Evolutionary conservation across 2,888 invertebrate genomes (phyloP), one percentile per base, ranked within the genome.

Genomic region (Pseudanteris insignis): DNA sequence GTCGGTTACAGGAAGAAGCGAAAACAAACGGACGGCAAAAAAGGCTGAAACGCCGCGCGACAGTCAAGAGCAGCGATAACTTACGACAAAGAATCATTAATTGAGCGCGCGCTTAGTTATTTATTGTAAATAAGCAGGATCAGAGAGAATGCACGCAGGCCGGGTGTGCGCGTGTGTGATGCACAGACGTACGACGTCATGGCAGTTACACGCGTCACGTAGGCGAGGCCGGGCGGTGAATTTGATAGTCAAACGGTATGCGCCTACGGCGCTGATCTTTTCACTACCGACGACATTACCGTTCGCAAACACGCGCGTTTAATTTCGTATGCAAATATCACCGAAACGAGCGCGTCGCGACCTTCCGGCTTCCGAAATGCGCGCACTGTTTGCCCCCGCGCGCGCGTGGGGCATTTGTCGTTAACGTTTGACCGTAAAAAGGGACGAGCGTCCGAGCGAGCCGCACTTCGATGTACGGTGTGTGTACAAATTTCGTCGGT

Each of bases 271-370:
- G 68, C 68, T 75, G 69, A 72, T 74, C 75, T 75, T 72, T 70
- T 70, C 72, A 55, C 68, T 60, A 59, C 69, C 60, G 55, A 69
- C 68, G 68, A 71, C 73, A 69, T 71, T 71, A 67, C 68, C 65
- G 71, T 77, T 69, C 69, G 77, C 77, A 78, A 78, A 79, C 76
- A 77, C 70, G 72, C 71, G 72, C 75, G 71, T 76, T 78, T 79
- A 79, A 79, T 79, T 79, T 77, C 73, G 71, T 72, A 75, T 76
- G 75, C 75, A 79, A 79, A 79, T 76, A 79, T 73, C 67, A 69
- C n/a, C 66, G 67, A 69, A 68, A 55, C 59, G 46, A 68, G 48
- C 59, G 55, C 57, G 63, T 55, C 61, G 62, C 65, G 59, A 55
- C 55, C 55, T 57, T 48, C 51, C 51, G 43, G 65, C 58, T 61